Conservation (phyloP, 2,797 vertebrate species). For the Salarias fasciatus region DNA sequence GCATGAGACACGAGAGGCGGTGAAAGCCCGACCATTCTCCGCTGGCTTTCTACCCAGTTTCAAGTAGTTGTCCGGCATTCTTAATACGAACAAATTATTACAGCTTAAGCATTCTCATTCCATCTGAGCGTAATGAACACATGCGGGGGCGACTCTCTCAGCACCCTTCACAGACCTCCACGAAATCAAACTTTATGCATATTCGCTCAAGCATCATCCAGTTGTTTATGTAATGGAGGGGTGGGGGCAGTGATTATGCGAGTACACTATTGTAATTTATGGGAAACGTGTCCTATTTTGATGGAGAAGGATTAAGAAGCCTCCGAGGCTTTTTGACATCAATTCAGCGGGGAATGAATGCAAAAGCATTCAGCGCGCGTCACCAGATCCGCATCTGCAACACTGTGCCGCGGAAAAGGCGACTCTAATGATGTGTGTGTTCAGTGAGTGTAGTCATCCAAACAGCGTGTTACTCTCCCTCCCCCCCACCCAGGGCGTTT, state of each 20-base stretch:
- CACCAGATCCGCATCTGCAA: constrained; percentile 68
- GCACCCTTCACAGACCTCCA: constrained; percentile 13
- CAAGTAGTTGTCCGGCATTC: too few species aligned
- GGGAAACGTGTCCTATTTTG: constrained; percentile 73
- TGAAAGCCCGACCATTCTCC: not conserved
- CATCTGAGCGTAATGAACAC: constrained; percentile 3
- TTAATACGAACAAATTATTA: not conserved
- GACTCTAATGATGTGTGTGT: constrained; percentile 55
- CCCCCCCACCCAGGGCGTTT: constrained; percentile 46
- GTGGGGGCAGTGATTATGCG: constrained; percentile 60
- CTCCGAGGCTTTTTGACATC: constrained; percentile 75
- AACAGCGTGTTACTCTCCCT: constrained; percentile 55
- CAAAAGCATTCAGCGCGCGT: constrained; percentile 65
- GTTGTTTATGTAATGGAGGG: constrained; percentile 56
- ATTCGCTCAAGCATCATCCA: constrained; percentile 33
- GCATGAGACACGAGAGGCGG: too few species aligned
- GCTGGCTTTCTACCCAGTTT: not conserved
- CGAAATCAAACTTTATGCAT: constrained; percentile 35
- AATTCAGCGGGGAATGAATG: constrained; percentile 66
- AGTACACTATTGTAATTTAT: constrained; percentile 71
- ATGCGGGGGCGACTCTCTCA: constrained; percentile 5
- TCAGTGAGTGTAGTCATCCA: constrained; percentile 55
- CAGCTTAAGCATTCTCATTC: constrained; percentile 11
- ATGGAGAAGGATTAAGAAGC: constrained; percentile 74
- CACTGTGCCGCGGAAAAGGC: constrained; percentile 65